These are phyloP conservation scores for Elanoides forficatus DNA, from an alignment of 2,113 vertebrate genomes.

Conservation along the genomic window DNA sequence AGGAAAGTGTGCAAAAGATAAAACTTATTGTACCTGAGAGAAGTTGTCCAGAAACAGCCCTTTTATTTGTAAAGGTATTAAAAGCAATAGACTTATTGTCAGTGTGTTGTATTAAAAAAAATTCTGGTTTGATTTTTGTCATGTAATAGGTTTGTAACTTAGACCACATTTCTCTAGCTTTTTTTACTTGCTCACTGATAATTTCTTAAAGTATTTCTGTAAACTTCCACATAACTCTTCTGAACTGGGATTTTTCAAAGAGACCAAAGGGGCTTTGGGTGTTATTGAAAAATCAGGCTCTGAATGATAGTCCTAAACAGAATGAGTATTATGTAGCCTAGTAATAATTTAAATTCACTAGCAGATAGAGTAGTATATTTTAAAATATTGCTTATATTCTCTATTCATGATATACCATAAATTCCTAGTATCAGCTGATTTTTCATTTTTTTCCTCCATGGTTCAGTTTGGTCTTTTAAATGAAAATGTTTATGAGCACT, in stretches of 20 bases:
- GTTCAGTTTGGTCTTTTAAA: neutral
- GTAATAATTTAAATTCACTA: neutral
- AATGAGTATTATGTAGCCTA: neutral
- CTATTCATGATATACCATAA: neutral
- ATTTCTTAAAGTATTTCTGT: neutral
- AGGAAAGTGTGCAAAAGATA: neutral
- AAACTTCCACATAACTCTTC: neutral
- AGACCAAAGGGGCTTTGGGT: neutral
- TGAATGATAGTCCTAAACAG: neutral
- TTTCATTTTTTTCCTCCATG: neutral
- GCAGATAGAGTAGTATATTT: neutral
- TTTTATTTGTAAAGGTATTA: neutral
- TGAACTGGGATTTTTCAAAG: neutral
- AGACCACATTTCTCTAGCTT: neutral
- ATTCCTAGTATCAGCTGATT: neutral
- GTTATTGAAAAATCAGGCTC: neutral
- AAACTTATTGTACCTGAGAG: neutral
- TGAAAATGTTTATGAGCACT: neutral
- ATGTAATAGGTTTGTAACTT: neutral
- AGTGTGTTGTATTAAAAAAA: neutral
- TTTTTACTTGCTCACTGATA: neutral
- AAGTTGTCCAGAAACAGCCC: neutral
- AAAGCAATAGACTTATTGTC: neutral
- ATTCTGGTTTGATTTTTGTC: neutral
- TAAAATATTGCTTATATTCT: neutral